Evolutionary conservation across 2,113 vertebrate genomes (phyloP).

Genomic region (Anhinga rufa): DNA sequence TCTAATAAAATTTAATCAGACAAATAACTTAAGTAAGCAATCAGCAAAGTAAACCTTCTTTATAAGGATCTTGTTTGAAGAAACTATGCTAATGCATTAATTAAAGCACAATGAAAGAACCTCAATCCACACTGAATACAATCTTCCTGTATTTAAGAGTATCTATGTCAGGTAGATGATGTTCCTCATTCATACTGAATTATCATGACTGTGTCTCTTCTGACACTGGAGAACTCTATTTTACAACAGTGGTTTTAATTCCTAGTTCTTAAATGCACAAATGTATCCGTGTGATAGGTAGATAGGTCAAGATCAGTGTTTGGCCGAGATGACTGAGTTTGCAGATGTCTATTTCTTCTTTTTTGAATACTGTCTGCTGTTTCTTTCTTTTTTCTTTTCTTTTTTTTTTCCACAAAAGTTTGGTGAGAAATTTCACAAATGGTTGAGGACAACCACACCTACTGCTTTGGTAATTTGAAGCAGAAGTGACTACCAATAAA

Average conservation of each 20-base stretch:
- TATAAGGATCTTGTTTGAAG: not conserved
- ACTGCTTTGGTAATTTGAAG: not conserved
- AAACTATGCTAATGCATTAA: not conserved
- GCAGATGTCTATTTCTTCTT: not conserved
- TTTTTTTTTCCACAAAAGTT: not conserved
- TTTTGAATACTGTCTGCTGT: not conserved
- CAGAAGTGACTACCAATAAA: not conserved
- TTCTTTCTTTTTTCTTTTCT: not conserved
- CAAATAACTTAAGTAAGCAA: not conserved
- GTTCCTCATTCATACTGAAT: not conserved
- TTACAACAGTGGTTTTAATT: not conserved
- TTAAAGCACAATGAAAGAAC: not conserved
- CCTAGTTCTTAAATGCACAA: not conserved
- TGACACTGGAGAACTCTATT: not conserved
- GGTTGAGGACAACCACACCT: constrained; percentile 11
- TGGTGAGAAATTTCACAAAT: constrained; percentile 33
- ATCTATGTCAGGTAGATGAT: not conserved
- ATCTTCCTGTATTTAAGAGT: not conserved
- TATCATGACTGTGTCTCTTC: not conserved
- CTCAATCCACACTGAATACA: fast-evolving
- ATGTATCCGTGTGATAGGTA: fast-evolving
- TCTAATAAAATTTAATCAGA: constrained; percentile 26
- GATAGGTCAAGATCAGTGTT: not conserved
- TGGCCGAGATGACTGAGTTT: not conserved
- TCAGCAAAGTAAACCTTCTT: not conserved